A percentile compares a stretch with the other conserved stretches of the same genome.
phyloP scores from a whole-genome alignment of 2,113 vertebrate species.

The Mellivora capensis region DNA sequence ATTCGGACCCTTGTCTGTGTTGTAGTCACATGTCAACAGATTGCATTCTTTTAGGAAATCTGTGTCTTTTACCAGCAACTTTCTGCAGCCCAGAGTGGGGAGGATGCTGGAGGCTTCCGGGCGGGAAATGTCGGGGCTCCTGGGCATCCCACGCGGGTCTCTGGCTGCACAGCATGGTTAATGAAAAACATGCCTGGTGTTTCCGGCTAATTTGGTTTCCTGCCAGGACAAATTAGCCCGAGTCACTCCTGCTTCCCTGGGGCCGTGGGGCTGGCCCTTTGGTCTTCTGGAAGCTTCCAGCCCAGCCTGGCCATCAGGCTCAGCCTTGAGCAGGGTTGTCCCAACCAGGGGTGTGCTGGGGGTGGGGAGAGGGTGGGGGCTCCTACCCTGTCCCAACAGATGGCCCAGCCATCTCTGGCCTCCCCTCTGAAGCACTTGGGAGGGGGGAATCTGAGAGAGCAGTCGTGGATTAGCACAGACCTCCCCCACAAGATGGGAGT shows the following conservation, averaged over 20 bases:
- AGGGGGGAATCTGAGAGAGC: fast-evolving
- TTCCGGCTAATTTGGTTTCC: neutral
- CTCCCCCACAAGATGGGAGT: fast-evolving
- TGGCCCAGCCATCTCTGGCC: neutral
- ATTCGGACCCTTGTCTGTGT: fast-evolving
- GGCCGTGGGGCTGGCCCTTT: neutral
- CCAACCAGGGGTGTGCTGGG: neutral
- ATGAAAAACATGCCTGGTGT: fast-evolving
- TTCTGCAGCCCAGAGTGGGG: neutral
- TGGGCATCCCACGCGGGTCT: neutral
- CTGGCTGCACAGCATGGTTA: neutral
- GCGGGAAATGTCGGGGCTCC: fast-evolving
- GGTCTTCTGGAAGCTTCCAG: slow-evolving; percentile 11
- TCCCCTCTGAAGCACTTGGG: neutral
- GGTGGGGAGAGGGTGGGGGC: fast-evolving
- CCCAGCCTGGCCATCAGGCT: neutral
- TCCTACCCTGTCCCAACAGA: neutral
- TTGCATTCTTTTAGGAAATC: neutral
- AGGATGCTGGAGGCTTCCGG: fast-evolving
- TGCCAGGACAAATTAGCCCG: slow-evolving; percentile 58
- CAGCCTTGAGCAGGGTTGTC: neutral
- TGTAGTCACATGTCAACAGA: fast-evolving
- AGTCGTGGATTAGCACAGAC: fast-evolving
- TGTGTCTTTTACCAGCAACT: neutral
- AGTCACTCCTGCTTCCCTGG: slow-evolving; percentile 10